Evolutionary conservation across 2,888 invertebrate species (phyloP).

Genomic region (Cephus nigrinus): DNA sequence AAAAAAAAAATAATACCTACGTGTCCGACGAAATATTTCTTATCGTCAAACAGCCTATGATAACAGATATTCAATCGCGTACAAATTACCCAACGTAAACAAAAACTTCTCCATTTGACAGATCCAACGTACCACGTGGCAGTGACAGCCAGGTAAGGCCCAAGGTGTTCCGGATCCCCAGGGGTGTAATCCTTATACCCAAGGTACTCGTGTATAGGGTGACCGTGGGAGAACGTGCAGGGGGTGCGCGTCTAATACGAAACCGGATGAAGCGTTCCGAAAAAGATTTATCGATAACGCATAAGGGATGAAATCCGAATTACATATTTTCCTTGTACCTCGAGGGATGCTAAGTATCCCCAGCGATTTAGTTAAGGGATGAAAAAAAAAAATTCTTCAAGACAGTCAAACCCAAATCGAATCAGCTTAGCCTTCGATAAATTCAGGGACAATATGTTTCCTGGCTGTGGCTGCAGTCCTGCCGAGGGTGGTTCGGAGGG

Average conservation of each 20-base stretch:
- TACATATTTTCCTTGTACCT: neutral
- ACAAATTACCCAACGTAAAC: neutral
- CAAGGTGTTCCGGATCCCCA: constrained; percentile 16
- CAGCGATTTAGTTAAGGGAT: neutral
- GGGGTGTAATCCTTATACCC: constrained; percentile 51
- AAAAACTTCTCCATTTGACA: constrained; percentile 44
- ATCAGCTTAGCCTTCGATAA: neutral
- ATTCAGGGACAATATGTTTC: constrained; percentile 65
- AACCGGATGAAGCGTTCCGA: neutral
- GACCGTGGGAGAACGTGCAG: constrained; percentile 53
- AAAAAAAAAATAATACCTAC: neutral
- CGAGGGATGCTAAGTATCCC: neutral
- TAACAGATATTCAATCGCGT: neutral
- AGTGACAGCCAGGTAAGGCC: constrained; percentile 24
- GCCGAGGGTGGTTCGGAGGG: constrained; percentile 36
- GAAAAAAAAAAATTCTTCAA: constrained; percentile 6
- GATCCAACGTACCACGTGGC: constrained; percentile 52
- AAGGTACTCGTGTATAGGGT: constrained; percentile 38
- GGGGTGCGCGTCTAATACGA: constrained; percentile 18
- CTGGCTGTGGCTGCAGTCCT: constrained; percentile 36
- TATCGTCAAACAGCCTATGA: neutral
- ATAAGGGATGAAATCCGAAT: constrained; percentile 28
- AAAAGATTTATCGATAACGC: constrained; percentile 22
- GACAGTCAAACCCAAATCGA: constrained; percentile 11
- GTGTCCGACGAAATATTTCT: neutral